Conservation (phyloP, 2,797 vertebrate genomes). For the Leptoclinus maculatus region DNA sequence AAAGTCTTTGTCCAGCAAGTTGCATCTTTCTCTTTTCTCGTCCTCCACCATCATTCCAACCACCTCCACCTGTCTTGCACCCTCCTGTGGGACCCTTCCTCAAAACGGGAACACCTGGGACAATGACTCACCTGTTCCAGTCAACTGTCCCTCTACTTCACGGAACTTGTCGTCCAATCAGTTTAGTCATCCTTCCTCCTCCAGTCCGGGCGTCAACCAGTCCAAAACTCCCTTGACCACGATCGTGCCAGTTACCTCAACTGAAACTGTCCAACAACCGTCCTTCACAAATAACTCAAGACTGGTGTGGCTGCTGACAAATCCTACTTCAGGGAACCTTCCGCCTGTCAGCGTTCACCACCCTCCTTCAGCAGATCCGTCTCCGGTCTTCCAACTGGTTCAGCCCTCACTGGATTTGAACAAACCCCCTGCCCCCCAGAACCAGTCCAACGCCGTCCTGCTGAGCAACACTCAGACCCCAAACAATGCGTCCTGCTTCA, state of each 20-base stretch:
- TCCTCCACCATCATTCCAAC: background rate
- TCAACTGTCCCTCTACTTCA: background rate
- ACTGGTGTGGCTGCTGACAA: background rate
- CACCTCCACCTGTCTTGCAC: background rate
- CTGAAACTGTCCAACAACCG: background rate
- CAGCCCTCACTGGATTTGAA: background rate
- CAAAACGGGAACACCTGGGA: no score
- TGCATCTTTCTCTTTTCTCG: background rate
- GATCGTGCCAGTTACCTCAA: background rate
- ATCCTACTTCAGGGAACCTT: no score
- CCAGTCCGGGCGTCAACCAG: background rate
- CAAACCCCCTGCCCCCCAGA: no score
- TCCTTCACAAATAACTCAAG: background rate
- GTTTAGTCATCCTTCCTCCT: background rate
- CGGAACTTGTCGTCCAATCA: background rate
- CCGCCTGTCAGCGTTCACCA: fast-evolving
- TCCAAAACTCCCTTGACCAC: background rate
- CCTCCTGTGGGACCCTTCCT: background rate
- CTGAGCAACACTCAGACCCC: background rate
- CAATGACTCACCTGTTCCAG: background rate
- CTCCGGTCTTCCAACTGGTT: background rate
- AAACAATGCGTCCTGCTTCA: background rate
- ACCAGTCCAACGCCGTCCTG: fast-evolving
- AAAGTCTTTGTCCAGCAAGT: background rate
- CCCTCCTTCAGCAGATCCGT: background rate